Evolutionary conservation across 1,140 invertebrate species (phyloP).

Genomic region (Meteorus sp.): DNA sequence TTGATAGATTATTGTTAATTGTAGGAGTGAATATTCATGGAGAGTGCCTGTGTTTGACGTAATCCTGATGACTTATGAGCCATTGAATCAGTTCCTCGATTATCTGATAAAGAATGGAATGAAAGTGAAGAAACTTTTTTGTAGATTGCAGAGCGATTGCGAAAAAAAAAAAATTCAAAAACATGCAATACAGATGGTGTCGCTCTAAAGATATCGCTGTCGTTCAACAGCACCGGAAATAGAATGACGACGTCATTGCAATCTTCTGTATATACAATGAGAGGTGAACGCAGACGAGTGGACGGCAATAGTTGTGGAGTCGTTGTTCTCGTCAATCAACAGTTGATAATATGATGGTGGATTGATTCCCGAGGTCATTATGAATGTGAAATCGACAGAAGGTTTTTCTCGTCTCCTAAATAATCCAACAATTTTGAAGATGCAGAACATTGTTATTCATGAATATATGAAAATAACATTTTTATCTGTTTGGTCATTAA

Average conservation of each 20-base stretch:
- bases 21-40: neutral
- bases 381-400: no score
- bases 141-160: neutral
- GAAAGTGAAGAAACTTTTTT: neutral
- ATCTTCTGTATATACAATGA: conserved; percentile 26
- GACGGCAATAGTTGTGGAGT: conserved; percentile 6
- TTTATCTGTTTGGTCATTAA: neutral
- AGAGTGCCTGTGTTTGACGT: no score
- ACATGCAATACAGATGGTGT: conserved; percentile 32
- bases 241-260: conserved; percentile 45
- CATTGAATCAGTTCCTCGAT: no score
- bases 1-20: conserved; percentile 2
- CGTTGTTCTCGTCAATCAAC: neutral
- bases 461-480: neutral
- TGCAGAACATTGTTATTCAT: neutral
- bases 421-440: no score
- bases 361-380: neutral
- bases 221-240: conserved; percentile 48
- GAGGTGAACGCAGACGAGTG: conserved; percentile 17
- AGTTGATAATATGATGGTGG: neutral
- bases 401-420: no score
- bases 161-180: conserved; percentile 30
- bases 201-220: conserved; percentile 54
- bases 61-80: no score
- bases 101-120: neutral